Conservation (phyloP, 1,140 invertebrate genomes). For the Parasteatoda tepidariorum region DNA sequence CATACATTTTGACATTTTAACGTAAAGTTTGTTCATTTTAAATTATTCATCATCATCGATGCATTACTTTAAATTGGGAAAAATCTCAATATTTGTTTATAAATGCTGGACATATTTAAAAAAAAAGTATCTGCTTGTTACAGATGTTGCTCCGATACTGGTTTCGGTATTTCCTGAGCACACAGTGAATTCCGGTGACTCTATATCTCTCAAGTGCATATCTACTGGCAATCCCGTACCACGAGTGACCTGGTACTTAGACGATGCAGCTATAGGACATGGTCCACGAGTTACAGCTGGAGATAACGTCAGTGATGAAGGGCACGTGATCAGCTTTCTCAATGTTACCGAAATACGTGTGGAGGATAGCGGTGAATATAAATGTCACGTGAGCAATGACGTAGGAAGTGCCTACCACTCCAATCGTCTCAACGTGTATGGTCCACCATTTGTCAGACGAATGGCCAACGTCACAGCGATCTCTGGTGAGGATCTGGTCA, state of each 20-base stretch:
- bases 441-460: slow-evolving; percentile 68
- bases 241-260: slow-evolving; percentile 93
- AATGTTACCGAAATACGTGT: slow-evolving; percentile 69
- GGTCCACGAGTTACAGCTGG: slow-evolving; percentile 72
- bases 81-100: no score
- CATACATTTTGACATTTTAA: no score
- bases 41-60: no score
- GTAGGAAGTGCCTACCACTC: slow-evolving; percentile 65
- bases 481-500: slow-evolving; percentile 67
- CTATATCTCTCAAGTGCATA: slow-evolving; percentile 71
- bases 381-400: slow-evolving; percentile 67
- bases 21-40: no score
- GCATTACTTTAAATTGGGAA: no score
- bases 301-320: slow-evolving; percentile 71
- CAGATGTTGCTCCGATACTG: slow-evolving; percentile 64
- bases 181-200: slow-evolving; percentile 27
- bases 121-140: no score
- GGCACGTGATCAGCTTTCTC: slow-evolving; percentile 69
- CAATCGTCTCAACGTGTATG: slow-evolving; percentile 64
- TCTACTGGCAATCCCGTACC: slow-evolving; percentile 93
- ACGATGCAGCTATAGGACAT: slow-evolving; percentile 72
- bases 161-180: slow-evolving; percentile 60
- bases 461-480: slow-evolving; percentile 70
- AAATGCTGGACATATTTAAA: no score
- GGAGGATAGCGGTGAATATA: slow-evolving; percentile 69